These are phyloP conservation scores for Pyrgilauda ruficollis DNA, from an alignment of 2,113 vertebrate species.

Conservation along the genomic window DNA sequence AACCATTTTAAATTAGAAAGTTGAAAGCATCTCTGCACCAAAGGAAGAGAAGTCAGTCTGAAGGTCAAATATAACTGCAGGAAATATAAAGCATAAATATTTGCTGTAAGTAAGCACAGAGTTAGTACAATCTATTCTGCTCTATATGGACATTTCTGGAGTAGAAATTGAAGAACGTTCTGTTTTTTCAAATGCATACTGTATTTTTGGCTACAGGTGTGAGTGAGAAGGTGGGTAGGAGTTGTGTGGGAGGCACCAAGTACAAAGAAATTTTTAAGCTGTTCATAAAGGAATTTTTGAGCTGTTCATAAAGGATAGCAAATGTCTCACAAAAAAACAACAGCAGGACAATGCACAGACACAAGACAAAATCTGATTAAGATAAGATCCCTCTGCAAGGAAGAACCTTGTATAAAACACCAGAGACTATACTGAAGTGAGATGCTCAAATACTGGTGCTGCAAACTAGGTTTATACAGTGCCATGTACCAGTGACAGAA, in stretches of 20 bases:
- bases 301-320: background rate
- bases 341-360: background rate
- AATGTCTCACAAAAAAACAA: background rate
- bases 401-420: background rate
- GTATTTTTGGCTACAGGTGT: background rate
- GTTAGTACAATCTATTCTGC: background rate
- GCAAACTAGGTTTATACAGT: background rate
- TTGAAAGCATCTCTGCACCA: background rate
- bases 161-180: background rate
- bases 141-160: background rate
- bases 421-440: background rate
- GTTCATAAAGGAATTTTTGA: slow-evolving; percentile 1
- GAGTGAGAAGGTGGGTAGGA: background rate
- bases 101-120: background rate
- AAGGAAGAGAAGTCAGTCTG: background rate
- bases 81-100: slow-evolving; percentile 2
- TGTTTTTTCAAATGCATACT: background rate
- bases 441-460: background rate
- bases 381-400: background rate
- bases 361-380: background rate
- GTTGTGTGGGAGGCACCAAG: background rate
- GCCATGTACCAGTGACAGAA: background rate
- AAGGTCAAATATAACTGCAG: background rate
- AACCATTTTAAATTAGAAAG: background rate
- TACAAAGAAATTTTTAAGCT: slow-evolving; percentile 16